These are phyloP conservation scores for Cyanoramphus novaezelandiae DNA, from an alignment of 2,113 vertebrate genomes.

Conservation along the genomic window DNA sequence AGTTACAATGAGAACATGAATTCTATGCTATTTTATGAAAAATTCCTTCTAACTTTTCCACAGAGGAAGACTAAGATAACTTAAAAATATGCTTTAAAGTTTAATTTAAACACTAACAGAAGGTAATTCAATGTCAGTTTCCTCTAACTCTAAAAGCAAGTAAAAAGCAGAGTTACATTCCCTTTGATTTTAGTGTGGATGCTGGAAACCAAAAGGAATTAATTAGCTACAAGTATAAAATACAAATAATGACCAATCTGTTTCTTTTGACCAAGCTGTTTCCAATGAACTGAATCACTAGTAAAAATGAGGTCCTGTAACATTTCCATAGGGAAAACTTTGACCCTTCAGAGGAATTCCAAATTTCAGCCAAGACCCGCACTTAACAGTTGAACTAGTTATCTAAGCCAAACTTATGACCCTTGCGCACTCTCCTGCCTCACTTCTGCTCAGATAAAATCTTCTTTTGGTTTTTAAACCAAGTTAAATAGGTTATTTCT, in stretches of 20 bases:
- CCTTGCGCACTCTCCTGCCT: background rate
- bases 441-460: background rate
- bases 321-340: background rate
- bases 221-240: background rate
- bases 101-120: background rate
- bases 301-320: background rate
- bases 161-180: background rate
- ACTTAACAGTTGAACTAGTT: background rate
- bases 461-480: background rate
- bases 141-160: background rate
- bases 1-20: background rate
- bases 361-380: background rate
- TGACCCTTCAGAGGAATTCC: background rate
- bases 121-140: background rate
- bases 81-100: background rate
- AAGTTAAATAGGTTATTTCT: background rate
- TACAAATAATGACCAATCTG: background rate
- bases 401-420: background rate
- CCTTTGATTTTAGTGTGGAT: background rate
- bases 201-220: background rate
- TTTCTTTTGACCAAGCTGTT: background rate
- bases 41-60: background rate
- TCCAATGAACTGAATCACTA: background rate
- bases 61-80: background rate
- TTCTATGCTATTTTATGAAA: background rate